A percentile compares a stretch with the other conserved stretches of the same genome.
Evolutionary conservation across 1,140 invertebrate genomes (phyloP).

Genomic region (Formica exsecta): DNA sequence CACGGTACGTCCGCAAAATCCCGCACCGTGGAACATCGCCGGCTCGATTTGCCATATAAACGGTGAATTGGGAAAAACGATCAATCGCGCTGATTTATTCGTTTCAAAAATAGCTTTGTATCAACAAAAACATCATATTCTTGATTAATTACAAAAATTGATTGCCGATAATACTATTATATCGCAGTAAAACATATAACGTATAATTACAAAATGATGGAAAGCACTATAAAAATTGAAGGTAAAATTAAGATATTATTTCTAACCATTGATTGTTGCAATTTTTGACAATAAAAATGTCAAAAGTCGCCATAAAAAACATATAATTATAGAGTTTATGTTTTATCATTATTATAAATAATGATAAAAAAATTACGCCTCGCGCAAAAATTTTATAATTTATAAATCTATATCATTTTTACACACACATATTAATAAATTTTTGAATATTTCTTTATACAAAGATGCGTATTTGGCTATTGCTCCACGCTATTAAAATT

Average conservation of each 20-base stretch:
- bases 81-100: constrained; percentile 15
- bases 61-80: constrained; percentile 36
- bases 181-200: background rate
- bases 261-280: background rate
- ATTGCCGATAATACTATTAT: background rate
- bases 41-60: constrained; percentile 52
- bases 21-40: constrained; percentile 37
- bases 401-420: background rate
- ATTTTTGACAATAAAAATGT: background rate
- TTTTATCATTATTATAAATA: background rate
- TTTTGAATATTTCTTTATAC: background rate
- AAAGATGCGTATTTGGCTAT: background rate
- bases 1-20: constrained; percentile 51
- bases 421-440: background rate
- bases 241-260: background rate
- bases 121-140: background rate
- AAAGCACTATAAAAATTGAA: background rate
- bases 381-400: background rate
- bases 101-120: background rate
- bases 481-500: constrained; percentile 11
- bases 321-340: no score
- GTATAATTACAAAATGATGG: background rate
- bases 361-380: background rate
- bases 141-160: background rate
- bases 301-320: background rate